Evolutionary conservation across 1,140 invertebrate species (phyloP), one percentile per base, ranked within the genome.

Genomic region (Epicauta chinensis): DNA sequence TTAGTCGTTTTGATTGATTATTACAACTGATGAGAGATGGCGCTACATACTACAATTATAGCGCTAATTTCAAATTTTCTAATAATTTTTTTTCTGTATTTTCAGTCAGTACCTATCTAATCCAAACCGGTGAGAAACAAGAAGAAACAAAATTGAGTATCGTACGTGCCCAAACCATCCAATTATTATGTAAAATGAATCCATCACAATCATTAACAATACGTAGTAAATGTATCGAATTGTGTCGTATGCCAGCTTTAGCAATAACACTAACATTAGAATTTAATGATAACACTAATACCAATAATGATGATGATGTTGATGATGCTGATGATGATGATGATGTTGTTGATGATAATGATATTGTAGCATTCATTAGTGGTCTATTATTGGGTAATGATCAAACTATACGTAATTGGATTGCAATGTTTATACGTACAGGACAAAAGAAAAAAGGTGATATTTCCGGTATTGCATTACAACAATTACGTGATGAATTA

Each of bases 311-410:
- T n/a, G n/a, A n/a, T n/a, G n/a, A n/a, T n/a, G n/a, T n/a, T n/a
- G n/a, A n/a, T n/a, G 34, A 46, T 29, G 40, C 42, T 16, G 57
- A 63, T 30, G 49, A 54, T 4, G 71, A 77, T 32, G 77, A 79
- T 54, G n/a, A n/a, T n/a, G 34, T 44, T 29, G 40, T 42, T 16
- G 57, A 63, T 30, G 49, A 54, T 4, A 72, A 77, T 32, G 77
- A 79, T 54, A 75, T 76, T 56, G 76, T 97, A 7, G 85, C 92
- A 9, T 97, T 97, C 74, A 79, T 96, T 15, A 93, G 90, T 42
- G 92, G 93, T 6, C 73, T 98, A 29, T 74, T 97, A 45, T 75
- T 97, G 23, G 92, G 93, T 12, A 93, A 86, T 66, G 93, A 97
- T 73, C 86, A 91, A 63, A 84, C 84, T 56, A 84, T 92, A 0